Conservation (phyloP, 2,113 vertebrate species). For the Theristicus caerulescens region DNA sequence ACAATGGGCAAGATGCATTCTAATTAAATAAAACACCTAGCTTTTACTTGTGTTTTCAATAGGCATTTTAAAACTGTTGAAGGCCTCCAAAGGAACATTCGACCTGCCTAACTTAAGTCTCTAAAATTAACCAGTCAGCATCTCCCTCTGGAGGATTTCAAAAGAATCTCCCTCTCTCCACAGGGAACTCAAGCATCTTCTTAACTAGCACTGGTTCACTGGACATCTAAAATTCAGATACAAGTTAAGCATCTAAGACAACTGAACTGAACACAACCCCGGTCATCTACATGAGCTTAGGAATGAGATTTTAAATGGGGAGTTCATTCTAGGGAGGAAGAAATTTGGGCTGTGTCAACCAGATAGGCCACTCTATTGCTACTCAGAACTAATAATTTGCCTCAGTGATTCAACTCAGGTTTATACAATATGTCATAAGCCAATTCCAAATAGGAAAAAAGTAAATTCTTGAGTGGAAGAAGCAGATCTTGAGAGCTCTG, state of each 20-base stretch:
- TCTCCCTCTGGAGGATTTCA: background rate
- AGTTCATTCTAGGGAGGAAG: background rate
- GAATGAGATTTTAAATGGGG: background rate
- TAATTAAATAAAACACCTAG: background rate
- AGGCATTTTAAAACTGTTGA: background rate
- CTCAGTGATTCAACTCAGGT: background rate
- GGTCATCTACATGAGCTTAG: background rate
- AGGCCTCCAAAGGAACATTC: background rate
- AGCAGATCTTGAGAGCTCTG: background rate
- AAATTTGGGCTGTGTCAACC: background rate
- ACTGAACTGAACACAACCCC: background rate
- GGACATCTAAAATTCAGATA: background rate
- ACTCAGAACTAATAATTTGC: background rate
- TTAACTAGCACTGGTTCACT: background rate
- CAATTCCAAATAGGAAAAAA: background rate
- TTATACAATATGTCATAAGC: background rate
- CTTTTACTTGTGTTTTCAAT: background rate
- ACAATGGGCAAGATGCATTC: background rate
- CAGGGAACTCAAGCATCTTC: background rate
- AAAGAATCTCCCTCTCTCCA: background rate
- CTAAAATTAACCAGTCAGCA: background rate
- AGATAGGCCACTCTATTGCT: background rate
- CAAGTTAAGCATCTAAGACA: background rate
- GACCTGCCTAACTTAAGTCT: background rate
- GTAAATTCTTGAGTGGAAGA: background rate